Evolutionary conservation across 2,888 invertebrate genomes (phyloP).

Genomic region (Drosophila heteroneura): DNA sequence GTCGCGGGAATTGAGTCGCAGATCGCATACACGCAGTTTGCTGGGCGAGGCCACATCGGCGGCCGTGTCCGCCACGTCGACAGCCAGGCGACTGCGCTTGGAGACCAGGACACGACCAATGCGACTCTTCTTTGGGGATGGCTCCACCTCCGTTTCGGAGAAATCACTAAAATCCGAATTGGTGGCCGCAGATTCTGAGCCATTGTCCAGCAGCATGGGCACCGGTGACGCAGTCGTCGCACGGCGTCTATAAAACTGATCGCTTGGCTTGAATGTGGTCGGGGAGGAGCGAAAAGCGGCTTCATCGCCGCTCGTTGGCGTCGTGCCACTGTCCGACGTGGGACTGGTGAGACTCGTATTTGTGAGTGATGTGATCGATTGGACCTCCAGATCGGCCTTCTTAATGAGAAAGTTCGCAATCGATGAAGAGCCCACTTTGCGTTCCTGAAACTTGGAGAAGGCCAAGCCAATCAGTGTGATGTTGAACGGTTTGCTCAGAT

Average conservation of each 20-base stretch:
- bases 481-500: slow-evolving; percentile 91
- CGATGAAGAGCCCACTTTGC: slow-evolving; percentile 89
- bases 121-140: slow-evolving; percentile 90
- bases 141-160: slow-evolving; percentile 90
- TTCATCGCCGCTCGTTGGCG: slow-evolving; percentile 63
- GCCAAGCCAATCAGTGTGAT: slow-evolving; percentile 92
- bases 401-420: slow-evolving; percentile 91
- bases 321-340: slow-evolving; percentile 57
- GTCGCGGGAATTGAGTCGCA: slow-evolving; percentile 88
- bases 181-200: slow-evolving; percentile 83
- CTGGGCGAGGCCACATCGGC: slow-evolving; percentile 89
- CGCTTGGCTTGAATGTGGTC: slow-evolving; percentile 83
- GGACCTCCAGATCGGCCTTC: slow-evolving; percentile 90
- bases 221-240: slow-evolving; percentile 83
- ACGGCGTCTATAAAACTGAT: slow-evolving; percentile 83
- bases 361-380: slow-evolving; percentile 89
- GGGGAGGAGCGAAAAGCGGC: slow-evolving; percentile 83
- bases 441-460: slow-evolving; percentile 92
- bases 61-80: slow-evolving; percentile 83
- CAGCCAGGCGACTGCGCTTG: slow-evolving; percentile 85
- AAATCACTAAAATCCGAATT: slow-evolving; percentile 87
- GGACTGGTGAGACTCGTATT: slow-evolving; percentile 76
- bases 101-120: slow-evolving; percentile 85
- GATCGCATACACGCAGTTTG: slow-evolving; percentile 89
- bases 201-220: slow-evolving; percentile 83